Evolutionary conservation across 2,797 vertebrate species (phyloP), one percentile per base, ranked within the genome.

Genomic region (Acropternis orthonyx): DNA sequence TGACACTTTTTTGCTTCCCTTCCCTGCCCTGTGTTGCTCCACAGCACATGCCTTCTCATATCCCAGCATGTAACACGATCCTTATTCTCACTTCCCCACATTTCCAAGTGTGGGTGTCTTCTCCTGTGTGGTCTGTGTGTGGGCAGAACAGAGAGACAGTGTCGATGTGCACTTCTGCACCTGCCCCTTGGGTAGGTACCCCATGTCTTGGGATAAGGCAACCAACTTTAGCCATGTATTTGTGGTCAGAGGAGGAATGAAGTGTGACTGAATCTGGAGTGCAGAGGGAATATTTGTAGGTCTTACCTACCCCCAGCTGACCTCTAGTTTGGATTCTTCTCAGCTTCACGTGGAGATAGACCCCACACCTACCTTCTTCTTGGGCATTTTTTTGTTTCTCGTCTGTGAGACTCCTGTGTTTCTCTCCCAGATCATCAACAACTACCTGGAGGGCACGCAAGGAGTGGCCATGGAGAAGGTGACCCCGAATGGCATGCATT

Each of bases 351-450:
- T n/a, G 28, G n/a, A 52, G 44, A 14, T 1, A 65, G 37, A 54
- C 6, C 6, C 5, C 0, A 0, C 5, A 8, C 3, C 8, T 17
- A 12, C 7, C n/a, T 2, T 4, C 15, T n/a, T 16, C 43, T 28
- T 27, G 58, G 27, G 15, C 9, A 36, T 58, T 34, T 46, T 46
- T 37, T 23, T 1, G 30, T 58, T 82, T 61, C 54, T 36, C 34
- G 6, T 71, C 12, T 36, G 13, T 88, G 56, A 68, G 5, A 73
- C 15, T 48, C 2, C 2, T 46, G 7, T 59, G 39, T 86, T 96
- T 95, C 73, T 92, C 52, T 94, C 90, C 34, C 97, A 99, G 99
- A 98, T 99, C 54, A 97, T 98, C 96, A 98, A 98, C 95, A 98
- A 98, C 78, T 98, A 98, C 27, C 18, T 98, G 96, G 98, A 98